Conservation (phyloP, 1,140 invertebrate species). For the Drosophila nigromelanica region DNA sequence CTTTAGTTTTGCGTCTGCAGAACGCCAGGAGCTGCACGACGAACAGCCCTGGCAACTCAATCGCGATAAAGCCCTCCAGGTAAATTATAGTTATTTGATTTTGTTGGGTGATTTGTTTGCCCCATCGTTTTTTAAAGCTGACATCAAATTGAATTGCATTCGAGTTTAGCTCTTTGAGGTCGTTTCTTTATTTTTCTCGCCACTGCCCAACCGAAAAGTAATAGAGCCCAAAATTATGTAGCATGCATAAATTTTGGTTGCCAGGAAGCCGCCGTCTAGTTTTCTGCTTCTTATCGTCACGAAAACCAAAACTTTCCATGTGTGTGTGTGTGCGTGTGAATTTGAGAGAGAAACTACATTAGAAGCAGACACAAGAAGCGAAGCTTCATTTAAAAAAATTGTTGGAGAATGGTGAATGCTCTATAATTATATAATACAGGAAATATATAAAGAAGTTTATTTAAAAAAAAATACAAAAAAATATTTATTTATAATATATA, state of each 20-base stretch:
- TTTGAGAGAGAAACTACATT: conserved; percentile 61
- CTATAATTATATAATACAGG: not conserved
- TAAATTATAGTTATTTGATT: conserved; percentile 83
- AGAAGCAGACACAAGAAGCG: conserved; percentile 55
- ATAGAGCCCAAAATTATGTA: conserved; percentile 77
- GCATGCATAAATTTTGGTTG: conserved; percentile 75
- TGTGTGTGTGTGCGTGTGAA: conserved; percentile 16
- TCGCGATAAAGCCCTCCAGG: conserved; percentile 74
- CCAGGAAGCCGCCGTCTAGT: conserved; percentile 70
- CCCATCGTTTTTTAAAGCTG: conserved; percentile 62
- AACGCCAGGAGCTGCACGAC: conserved; percentile 22
- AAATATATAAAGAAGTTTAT: no score
- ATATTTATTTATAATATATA: no score
- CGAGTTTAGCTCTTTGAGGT: conserved; percentile 37
- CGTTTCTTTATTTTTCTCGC: conserved; percentile 10
- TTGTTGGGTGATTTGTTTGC: conserved; percentile 78
- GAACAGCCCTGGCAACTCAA: conserved; percentile 63
- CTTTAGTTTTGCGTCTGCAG: conserved; percentile 40
- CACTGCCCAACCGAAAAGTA: conserved; percentile 57
- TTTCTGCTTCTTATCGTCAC: conserved; percentile 70
- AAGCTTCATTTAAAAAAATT: not conserved
- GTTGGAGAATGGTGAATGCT: not conserved
- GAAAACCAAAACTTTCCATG: conserved; percentile 70
- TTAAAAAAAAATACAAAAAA: no score
- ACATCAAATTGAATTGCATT: conserved; percentile 78